Base-by-base conservation (phyloP, 2,888 invertebrate genomes). In the Drosophila putrida region DNA sequence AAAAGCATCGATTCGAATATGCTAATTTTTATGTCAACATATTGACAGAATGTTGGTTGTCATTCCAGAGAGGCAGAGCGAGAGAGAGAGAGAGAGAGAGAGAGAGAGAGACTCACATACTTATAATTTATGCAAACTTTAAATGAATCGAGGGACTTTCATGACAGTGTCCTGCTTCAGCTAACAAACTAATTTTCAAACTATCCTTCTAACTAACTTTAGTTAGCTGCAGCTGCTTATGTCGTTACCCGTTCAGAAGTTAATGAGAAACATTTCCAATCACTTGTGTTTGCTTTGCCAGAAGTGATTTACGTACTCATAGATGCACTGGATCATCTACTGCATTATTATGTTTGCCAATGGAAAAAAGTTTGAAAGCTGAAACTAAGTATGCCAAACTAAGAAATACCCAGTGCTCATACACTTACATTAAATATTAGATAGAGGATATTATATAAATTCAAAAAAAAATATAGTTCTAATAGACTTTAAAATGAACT, bases 1-100 rank as follows among this genome's bases (percentile, higher is more conserved):
- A 60, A 57, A 60, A 54, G 49, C 33, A 33, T 53, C 35, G 13
- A 44, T 47, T 53, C 53, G 50, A 69, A 75, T 82, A 90, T 89
- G 82, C 72, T 81, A 80, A 89, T 89, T 78, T 80, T 51, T 75
- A 53, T 80, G 73, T 74, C 78, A 90, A 80, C 78, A 82, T 69
- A 80, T 90, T 88, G 82, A 85, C 69, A 71, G 53, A 65, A 73
- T 71, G 28, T 60, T 59, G 62, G 15, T 33, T 62, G 60, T 55
- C 63, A 60, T 39, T 15, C 25, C 9, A 38, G 31, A 31, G 25
- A 38, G 59, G n/a, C n/a, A 39, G 62, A 66, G 58, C 59, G 38
- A 60, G 47, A 71, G 2, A 39, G 13, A 6, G 43, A 35, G 25
- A 38, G 59, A 39, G 25, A 38, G 59, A 39, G 62, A 66, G 58